Conservation (phyloP, 2,888 invertebrate species). For the Eupeodes latifasciatus region DNA sequence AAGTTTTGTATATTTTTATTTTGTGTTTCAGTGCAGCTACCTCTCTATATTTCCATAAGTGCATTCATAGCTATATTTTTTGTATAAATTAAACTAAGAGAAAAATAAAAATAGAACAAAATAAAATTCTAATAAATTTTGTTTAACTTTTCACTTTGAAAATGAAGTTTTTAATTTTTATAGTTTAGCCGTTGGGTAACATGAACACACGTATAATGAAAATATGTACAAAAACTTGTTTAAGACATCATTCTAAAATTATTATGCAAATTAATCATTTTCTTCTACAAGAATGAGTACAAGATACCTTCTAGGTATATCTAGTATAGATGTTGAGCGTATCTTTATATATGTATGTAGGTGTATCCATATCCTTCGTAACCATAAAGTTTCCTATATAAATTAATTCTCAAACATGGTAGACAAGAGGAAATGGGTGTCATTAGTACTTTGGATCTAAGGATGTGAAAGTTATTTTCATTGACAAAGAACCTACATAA, state of each 20-base stretch:
- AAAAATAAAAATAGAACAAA: not conserved
- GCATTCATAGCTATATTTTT: not conserved
- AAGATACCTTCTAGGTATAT: not conserved
- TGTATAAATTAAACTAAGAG: not conserved
- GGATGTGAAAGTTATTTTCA: conserved; percentile 40
- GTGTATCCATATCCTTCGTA: not conserved
- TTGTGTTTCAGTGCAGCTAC: not conserved
- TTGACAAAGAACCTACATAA: conserved; percentile 37
- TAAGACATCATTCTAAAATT: conserved; percentile 22
- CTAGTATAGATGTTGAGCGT: too few relatives aligned
- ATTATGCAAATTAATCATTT: conserved; percentile 41
- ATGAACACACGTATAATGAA: not conserved
- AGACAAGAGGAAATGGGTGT: conserved; percentile 22
- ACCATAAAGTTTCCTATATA: conserved; percentile 31
- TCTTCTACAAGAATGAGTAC: not conserved
- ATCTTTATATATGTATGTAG: too few relatives aligned
- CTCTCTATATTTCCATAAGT: not conserved
- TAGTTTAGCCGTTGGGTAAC: not conserved
- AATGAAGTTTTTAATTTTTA: not conserved
- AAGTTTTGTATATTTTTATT: not conserved
- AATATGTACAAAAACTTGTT: not conserved
- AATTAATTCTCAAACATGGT: conserved; percentile 33
- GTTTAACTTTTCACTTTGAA: conserved; percentile 15
- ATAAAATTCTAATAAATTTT: conserved; percentile 10
- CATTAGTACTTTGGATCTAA: conserved; percentile 30